Percentiles rank a stretch among this genome's conserved stretches.
Evolutionary conservation across 2,888 invertebrate genomes (phyloP).

Genomic region (Microplitis deprimator): DNA sequence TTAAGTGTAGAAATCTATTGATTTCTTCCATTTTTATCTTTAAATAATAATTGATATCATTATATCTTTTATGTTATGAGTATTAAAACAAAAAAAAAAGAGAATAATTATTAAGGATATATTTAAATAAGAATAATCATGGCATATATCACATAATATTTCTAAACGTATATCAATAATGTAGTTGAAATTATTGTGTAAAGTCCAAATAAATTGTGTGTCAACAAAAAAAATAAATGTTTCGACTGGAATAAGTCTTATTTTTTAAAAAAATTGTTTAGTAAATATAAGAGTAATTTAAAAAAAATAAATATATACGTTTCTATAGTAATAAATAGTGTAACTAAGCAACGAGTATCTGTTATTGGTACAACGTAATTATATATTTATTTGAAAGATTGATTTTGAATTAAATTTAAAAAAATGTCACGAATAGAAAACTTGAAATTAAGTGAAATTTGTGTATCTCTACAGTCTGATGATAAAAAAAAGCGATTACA

Average conservation of each 20-base stretch:
- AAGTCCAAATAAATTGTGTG: neutral
- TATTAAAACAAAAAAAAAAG: neutral
- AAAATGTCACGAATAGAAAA: slow-evolving; percentile 51
- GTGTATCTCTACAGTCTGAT: slow-evolving; percentile 73
- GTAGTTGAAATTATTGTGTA: neutral
- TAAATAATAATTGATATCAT: neutral
- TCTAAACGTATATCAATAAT: neutral
- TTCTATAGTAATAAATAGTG: neutral
- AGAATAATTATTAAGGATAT: neutral
- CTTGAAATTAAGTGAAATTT: slow-evolving; percentile 52
- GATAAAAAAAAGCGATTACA: slow-evolving; percentile 76
- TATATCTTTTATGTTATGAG: neutral
- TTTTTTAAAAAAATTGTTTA: too few species aligned
- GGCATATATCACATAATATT: neutral
- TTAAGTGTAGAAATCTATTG: neutral
- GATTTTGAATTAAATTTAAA: neutral
- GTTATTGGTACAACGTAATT: neutral
- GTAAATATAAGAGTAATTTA: too few species aligned
- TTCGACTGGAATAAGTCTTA: too few species aligned
- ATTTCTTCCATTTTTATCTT: neutral
- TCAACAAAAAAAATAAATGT: neutral
- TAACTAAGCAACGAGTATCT: neutral
- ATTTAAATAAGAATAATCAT: neutral
- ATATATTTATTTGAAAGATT: neutral
- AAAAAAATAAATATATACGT: too few species aligned